phyloP scores from a whole-genome alignment of 1,140 invertebrate genomes.

The Phortica variegata region DNA sequence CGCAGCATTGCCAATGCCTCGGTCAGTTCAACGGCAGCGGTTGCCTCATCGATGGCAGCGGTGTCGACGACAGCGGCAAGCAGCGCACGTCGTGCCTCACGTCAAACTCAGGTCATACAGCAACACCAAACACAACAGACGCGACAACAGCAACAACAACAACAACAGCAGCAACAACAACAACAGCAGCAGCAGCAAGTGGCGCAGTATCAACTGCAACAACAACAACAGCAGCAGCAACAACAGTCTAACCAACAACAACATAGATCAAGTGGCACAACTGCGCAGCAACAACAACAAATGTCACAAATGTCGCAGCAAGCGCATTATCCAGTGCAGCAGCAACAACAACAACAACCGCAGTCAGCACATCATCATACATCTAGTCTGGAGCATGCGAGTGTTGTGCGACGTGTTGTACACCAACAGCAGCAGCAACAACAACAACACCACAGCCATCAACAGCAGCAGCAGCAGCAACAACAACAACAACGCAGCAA shows the following conservation, averaged over 20 bases:
- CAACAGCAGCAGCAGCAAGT: slow-evolving; percentile 24
- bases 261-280: slow-evolving; percentile 17
- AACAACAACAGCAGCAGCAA: slow-evolving; percentile 34
- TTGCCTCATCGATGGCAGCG: slow-evolving; percentile 27
- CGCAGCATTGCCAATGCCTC: slow-evolving; percentile 30
- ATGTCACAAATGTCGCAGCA: slow-evolving; percentile 58
- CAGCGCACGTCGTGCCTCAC: slow-evolving; percentile 30
- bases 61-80: slow-evolving; percentile 28
- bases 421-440: slow-evolving; percentile 32
- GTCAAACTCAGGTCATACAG: slow-evolving; percentile 36
- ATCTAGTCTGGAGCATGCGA: slow-evolving; percentile 34
- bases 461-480: slow-evolving; percentile 32
- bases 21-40: slow-evolving; percentile 31
- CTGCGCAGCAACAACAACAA: slow-evolving; percentile 45
- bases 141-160: slow-evolving; percentile 32
- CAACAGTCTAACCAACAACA: slow-evolving; percentile 32
- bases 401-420: slow-evolving; percentile 7
- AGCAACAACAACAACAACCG: slow-evolving; percentile 24
- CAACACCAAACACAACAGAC: slow-evolving; percentile 43
- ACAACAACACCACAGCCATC: slow-evolving; percentile 26
- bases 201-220: slow-evolving; percentile 26
- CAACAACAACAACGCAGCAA: slow-evolving; percentile 34
- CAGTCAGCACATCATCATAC: slow-evolving; percentile 44
- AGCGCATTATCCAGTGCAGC: slow-evolving; percentile 55
- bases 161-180: slow-evolving; percentile 30